Conservation (phyloP, 1,140 invertebrate species). For the Eumaeus atala region DNA sequence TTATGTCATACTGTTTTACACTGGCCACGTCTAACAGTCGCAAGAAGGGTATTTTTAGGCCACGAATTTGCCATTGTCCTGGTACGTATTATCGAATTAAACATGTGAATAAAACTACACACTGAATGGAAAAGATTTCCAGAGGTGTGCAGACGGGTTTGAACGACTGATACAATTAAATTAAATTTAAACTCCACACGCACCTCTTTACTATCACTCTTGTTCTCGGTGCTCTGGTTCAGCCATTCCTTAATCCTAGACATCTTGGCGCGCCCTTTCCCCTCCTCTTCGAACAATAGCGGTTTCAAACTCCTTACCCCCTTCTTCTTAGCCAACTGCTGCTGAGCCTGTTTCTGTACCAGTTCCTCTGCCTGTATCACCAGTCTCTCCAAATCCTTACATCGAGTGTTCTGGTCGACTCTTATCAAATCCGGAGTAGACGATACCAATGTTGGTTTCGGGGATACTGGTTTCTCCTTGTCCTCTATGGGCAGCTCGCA, state of each 20-base stretch:
- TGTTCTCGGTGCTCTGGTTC: constrained; percentile 67
- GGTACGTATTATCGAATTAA: no score
- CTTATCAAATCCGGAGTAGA: constrained; percentile 49
- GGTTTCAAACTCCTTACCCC: constrained; percentile 71
- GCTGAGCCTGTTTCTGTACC: constrained; percentile 74
- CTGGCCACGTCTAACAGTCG: no score
- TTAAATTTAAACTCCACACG: not conserved
- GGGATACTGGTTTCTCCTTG: constrained; percentile 36
- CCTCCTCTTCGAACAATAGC: constrained; percentile 70
- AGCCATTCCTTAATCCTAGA: constrained; percentile 82
- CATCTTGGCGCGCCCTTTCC: constrained; percentile 76
- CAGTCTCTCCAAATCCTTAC: constrained; percentile 77
- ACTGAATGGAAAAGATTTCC: no score
- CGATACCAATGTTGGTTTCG: constrained; percentile 50
- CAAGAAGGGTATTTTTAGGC: no score
- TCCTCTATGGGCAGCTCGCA: constrained; percentile 60
- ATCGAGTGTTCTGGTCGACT: constrained; percentile 49
- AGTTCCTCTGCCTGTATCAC: constrained; percentile 83
- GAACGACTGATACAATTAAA: no score
- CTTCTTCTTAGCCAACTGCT: constrained; percentile 61
- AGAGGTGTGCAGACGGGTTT: no score
- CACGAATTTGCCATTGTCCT: no score
- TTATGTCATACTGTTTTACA: no score
- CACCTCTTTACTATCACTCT: constrained; percentile 62
- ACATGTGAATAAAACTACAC: no score